Percentiles rank a stretch among this genome's conserved stretches.
Conservation (phyloP, 1,140 invertebrate species). For the Hyles vespertilio region DNA sequence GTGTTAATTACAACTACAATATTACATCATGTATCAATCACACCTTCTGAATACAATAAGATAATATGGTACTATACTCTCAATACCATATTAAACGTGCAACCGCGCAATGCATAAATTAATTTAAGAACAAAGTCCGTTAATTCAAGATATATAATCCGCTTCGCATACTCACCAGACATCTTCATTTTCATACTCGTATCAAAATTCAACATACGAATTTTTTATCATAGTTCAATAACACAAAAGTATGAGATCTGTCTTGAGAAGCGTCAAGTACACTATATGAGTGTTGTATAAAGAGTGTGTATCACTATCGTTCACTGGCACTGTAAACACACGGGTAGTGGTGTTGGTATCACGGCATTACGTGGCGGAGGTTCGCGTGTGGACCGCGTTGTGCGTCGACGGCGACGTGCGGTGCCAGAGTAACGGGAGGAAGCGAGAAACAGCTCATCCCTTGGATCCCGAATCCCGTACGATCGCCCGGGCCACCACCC, state of each 20-base stretch:
- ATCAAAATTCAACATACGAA: slow-evolving; percentile 41
- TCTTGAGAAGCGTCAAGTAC: no score
- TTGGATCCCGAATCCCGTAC: slow-evolving; percentile 71
- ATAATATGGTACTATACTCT: no score
- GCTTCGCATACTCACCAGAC: slow-evolving; percentile 50
- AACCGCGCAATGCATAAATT: no score
- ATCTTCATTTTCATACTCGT: slow-evolving; percentile 62
- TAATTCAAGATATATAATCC: no score
- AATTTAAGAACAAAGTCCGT: no score
- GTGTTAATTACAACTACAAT: no score
- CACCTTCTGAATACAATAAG: no score
- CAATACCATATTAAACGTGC: no score
- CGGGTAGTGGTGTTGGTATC: no score
- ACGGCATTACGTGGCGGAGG: no score
- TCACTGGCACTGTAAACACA: neutral
- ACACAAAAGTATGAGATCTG: neutral
- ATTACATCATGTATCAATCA: no score
- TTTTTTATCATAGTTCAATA: slow-evolving; percentile 8
- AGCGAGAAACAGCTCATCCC: slow-evolving; percentile 70
- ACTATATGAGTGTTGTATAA: neutral
- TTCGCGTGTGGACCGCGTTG: slow-evolving; percentile 30
- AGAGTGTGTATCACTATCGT: slow-evolving; percentile 9
- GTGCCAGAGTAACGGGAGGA: slow-evolving; percentile 69
- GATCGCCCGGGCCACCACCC: slow-evolving; percentile 59
- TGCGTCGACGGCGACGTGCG: slow-evolving; percentile 62